Conservation (phyloP, 1,140 invertebrate genomes). For the Cyclargus thomasi region DNA sequence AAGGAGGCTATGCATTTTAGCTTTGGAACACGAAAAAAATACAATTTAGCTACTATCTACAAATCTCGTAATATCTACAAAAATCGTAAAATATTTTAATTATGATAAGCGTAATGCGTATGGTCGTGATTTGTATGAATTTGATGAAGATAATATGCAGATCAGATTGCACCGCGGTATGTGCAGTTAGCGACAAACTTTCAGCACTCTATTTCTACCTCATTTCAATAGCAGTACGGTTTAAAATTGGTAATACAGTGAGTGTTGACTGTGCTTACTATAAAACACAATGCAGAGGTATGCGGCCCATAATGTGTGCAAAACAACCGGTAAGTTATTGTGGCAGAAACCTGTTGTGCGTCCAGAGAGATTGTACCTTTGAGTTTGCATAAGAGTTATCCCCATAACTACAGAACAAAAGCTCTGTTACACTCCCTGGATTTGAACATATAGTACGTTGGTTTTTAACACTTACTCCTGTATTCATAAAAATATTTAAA, state of each 20-base stretch:
- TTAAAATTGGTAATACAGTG: not conserved
- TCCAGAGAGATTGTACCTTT: not conserved
- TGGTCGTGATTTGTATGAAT: not conserved
- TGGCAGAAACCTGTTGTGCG: not conserved
- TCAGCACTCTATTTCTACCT: not conserved
- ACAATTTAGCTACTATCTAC: too few relatives aligned
- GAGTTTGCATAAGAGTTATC: not conserved
- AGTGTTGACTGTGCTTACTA: not conserved
- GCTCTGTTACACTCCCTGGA: too few relatives aligned
- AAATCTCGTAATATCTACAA: not conserved
- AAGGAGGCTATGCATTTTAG: too few relatives aligned
- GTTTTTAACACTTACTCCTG: too few relatives aligned
- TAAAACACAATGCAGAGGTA: not conserved
- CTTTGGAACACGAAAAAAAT: too few relatives aligned
- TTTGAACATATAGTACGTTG: too few relatives aligned
- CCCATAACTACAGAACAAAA: too few relatives aligned
- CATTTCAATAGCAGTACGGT: not conserved
- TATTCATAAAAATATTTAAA: too few relatives aligned
- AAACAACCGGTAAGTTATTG: not conserved
- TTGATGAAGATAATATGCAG: not conserved
- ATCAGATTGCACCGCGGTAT: not conserved
- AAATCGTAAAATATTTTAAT: not conserved
- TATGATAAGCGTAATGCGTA: not conserved
- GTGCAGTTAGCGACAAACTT: not conserved
- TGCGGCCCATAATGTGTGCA: not conserved